phyloP scores from a whole-genome alignment of 2,888 invertebrate species.

The Rhagophthalmus giganteus region DNA sequence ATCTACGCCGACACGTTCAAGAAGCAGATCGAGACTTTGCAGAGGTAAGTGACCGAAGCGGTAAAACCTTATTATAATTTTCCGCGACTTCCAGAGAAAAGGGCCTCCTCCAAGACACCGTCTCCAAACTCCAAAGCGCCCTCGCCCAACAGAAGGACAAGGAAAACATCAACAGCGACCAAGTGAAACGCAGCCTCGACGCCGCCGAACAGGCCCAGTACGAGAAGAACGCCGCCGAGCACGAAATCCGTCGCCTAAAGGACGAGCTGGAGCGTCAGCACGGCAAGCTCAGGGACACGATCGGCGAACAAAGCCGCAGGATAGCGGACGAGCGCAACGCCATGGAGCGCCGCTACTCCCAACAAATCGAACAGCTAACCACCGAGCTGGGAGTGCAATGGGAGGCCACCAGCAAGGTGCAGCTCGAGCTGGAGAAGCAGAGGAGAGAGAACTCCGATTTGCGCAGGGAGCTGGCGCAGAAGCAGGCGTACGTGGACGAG shows the following conservation, averaged over 20 bases:
- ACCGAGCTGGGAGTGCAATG: constrained; percentile 79
- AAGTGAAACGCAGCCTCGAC: constrained; percentile 70
- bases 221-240: constrained; percentile 74
- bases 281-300: constrained; percentile 71
- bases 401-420: constrained; percentile 76
- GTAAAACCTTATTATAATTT: too few species aligned
- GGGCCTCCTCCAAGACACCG: constrained; percentile 67
- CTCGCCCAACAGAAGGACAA: constrained; percentile 66
- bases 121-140: constrained; percentile 68
- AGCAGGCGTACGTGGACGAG: constrained; percentile 75
- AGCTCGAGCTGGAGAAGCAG: constrained; percentile 77
- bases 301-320: constrained; percentile 72
- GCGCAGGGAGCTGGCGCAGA: constrained; percentile 76
- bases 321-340: constrained; percentile 72
- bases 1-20: constrained; percentile 66
- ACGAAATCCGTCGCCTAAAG: constrained; percentile 73
- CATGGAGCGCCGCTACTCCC: constrained; percentile 72
- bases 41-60: too few species aligned
- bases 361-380: constrained; percentile 75
- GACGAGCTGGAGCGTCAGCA: constrained; percentile 80
- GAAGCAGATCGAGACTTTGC: constrained; percentile 70
- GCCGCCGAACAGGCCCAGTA: constrained; percentile 76
- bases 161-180: constrained; percentile 64
- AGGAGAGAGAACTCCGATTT: constrained; percentile 75
- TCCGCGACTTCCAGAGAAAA: constrained; percentile 61